Percentiles rank a stretch among this genome's conserved stretches.
These are phyloP conservation scores for Nebria salina DNA, from an alignment of 2,888 invertebrate genomes.

Conservation along the genomic window DNA sequence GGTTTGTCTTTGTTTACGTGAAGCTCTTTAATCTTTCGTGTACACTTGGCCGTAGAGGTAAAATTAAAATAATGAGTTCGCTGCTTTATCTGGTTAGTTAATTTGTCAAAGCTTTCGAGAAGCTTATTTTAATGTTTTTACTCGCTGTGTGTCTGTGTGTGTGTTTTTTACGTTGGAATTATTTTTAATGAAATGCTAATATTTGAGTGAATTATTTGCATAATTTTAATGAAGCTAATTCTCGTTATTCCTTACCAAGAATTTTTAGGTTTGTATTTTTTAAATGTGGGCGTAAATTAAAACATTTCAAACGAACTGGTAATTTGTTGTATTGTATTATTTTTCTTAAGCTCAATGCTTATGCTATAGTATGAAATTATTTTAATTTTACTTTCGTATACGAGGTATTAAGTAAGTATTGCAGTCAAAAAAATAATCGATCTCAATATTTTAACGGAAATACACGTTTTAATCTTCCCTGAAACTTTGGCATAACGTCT, in stretches of 20 bases:
- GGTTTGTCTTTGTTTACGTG: slow-evolving; percentile 12
- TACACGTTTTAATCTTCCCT: no score
- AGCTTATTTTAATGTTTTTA: slow-evolving; percentile 6
- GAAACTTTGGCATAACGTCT: no score
- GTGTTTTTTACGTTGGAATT: slow-evolving; percentile 16
- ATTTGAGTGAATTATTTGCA: neutral
- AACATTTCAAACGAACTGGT: no score
- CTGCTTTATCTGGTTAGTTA: slow-evolving; percentile 36
- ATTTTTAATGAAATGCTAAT: neutral
- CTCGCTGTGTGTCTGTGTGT: neutral
- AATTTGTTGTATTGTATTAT: no score
- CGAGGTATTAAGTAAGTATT: no score
- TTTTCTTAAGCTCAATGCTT: no score
- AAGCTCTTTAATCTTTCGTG: slow-evolving; percentile 27
- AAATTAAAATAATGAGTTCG: slow-evolving; percentile 19
- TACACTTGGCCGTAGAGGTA: slow-evolving; percentile 13
- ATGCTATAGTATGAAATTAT: no score
- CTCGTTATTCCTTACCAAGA: neutral
- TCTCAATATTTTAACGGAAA: no score
- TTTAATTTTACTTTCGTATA: no score
- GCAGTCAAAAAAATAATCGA: no score
- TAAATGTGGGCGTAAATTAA: no score
- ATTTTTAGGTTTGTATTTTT: neutral
- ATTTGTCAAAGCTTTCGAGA: slow-evolving; percentile 31
- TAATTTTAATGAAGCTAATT: neutral